Base-by-base conservation (phyloP, 1,140 invertebrate genomes). In the Brachionus paranguensis region DNA sequence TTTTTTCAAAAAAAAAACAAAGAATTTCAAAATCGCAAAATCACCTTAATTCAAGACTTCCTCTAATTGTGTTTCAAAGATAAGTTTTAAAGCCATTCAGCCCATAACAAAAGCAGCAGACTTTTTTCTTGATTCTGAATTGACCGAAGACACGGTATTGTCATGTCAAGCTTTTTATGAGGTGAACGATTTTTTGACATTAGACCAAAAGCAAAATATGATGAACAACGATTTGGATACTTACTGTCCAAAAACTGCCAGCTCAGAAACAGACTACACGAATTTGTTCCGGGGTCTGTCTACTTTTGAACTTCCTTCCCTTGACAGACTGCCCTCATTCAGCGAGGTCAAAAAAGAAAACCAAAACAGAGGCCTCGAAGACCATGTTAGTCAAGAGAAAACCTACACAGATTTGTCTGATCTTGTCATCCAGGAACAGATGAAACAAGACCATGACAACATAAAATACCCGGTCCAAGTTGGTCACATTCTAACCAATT, bases 231-330 rank as follows among this genome's bases (percentile, higher is more conserved):
- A 72, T 43, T 20, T 41, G 17, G 68, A 72, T 20, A n/a, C 6
- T 43, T 72, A 43, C 41, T 11, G 37, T 17, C 41, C n/a, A 43
- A 72, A 72, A 72, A 43, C 68, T 17, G 17, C 68, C 37, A 72
- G 17, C 17, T 72, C 68, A 1, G 68, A 41, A 11, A 72, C 29
- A 17, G 68, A 72, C 10, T 72, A 72, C 37, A 8, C 68, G 1
- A 72, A 72, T 72, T 43, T 72, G n/a, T 72, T 72, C 10, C 68
- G 68, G 7, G 76, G 76, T 43, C 33, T 79, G 41, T 79, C 76
- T 0, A 79, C 76, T 33, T 55, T 55, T 55, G 76, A 79, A 53
- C 45, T 72, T 17, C 17, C 17, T 11, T 60, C 14, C 12, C 14
- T 72, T 3, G 68, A 72, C 8, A n/a, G 68, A 43, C 17, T 72